Evolutionary conservation across 2,797 vertebrate species (phyloP), one percentile per base, ranked within the genome.

Genomic region (Sardinella longiceps): DNA sequence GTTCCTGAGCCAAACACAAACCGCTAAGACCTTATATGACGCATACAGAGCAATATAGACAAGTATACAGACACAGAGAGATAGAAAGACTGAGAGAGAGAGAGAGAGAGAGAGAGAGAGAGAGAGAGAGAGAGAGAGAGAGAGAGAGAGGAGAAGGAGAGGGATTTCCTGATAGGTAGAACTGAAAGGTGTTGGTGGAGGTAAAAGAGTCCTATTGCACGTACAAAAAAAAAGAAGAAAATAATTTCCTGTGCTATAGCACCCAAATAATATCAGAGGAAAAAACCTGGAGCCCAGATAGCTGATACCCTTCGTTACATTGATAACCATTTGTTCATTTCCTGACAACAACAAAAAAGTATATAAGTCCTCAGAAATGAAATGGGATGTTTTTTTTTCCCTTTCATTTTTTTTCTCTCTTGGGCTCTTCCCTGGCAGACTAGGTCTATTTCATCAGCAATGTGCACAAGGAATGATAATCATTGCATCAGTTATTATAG

Each of bases 281-380:
- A 95, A 96, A 97, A 97, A 96, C 96, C 97, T 96, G 97, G 96
- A 95, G 86, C 92, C 88, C 93, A 96, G 97, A 99, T 98, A 92
- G 93, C 94, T 97, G 97, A 97, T 97, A 96, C 94, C 93, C 94
- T 94, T 94, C 95, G 92, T 94, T 96, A 97, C 97, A 96, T 96
- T 97, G 97, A 99, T 99, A 99, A 97, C 96, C 97, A 96, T 98
- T 98, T 97, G 97, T 98, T 99, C 98, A 99, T 99, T 99, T 99
- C 98, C 98, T 98, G 97, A 98, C 97, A 97, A 98, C 97, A 98
- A 97, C 95, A 94, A 95, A 96, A 90, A 92, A 91, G 90, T 33
- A 14, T 74, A 74, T 74, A 74, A 37, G 66, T 96, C 94, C 93
- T 91, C 94, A 94, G 94, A 96, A 97, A 97, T 97, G 96, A 96